Evolutionary conservation across 2,888 invertebrate species (phyloP).

Genomic region (Pterostichus madidus): DNA sequence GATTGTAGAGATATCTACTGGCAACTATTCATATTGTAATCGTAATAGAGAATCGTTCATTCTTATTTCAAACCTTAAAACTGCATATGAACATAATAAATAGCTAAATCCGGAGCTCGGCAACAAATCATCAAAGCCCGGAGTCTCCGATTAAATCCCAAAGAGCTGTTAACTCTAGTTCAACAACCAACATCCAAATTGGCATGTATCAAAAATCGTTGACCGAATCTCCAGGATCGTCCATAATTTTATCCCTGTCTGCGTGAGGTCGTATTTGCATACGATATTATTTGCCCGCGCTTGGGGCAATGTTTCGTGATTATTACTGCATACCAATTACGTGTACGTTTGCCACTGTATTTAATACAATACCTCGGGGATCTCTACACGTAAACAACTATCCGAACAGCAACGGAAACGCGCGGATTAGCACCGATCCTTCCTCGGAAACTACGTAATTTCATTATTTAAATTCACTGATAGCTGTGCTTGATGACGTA

Average conservation of each 20-base stretch:
- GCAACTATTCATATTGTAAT: too few relatives aligned
- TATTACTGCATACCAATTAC: slow-evolving; percentile 66
- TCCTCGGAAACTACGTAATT: slow-evolving; percentile 33
- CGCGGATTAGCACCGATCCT: slow-evolving; percentile 50
- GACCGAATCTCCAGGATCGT: neutral
- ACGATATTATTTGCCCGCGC: slow-evolving; percentile 62
- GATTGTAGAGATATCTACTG: too few relatives aligned
- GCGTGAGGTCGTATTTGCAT: slow-evolving; percentile 61
- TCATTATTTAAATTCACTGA: slow-evolving; percentile 54
- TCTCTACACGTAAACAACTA: slow-evolving; percentile 57
- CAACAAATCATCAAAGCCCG: too few relatives aligned
- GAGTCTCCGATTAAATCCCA: too few relatives aligned
- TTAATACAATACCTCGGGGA: slow-evolving; percentile 64
- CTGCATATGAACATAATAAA: too few relatives aligned
- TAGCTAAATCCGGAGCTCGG: too few relatives aligned
- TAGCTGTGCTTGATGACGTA: slow-evolving; percentile 1
- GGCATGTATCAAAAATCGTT: neutral
- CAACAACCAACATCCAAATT: too few relatives aligned
- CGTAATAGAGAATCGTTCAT: too few relatives aligned
- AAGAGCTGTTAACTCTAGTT: too few relatives aligned
- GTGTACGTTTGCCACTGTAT: slow-evolving; percentile 65
- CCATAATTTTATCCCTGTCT: slow-evolving; percentile 57
- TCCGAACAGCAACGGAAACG: neutral
- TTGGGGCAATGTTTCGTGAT: slow-evolving; percentile 63
- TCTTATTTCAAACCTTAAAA: too few relatives aligned